Evolutionary conservation across 2,888 invertebrate species (phyloP).

Genomic region (Zeuzera pyrina): DNA sequence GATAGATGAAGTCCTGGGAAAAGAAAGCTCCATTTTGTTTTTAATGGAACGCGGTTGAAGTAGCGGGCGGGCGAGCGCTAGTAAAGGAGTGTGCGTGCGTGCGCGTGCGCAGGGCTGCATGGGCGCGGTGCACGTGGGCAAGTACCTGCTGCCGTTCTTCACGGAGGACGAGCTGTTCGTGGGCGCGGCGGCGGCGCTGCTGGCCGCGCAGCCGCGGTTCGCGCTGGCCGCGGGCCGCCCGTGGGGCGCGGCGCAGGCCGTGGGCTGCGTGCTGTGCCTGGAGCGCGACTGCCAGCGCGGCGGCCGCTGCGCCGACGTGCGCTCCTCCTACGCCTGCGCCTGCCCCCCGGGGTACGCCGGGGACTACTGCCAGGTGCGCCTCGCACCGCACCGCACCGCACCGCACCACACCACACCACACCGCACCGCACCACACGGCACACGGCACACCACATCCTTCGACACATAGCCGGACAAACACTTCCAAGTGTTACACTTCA

Average conservation of each 20-base stretch:
- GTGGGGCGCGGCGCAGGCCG: constrained; percentile 52
- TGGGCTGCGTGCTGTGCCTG: constrained; percentile 88
- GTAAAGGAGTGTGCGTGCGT: background rate
- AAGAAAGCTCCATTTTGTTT: too few relatives aligned
- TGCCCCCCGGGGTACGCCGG: constrained; percentile 86
- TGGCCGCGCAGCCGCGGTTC: constrained; percentile 14
- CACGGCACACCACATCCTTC: too few relatives aligned
- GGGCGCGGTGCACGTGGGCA: constrained; percentile 88
- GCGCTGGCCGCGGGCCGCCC: constrained; percentile 40
- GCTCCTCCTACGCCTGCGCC: constrained; percentile 80
- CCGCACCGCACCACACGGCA: background rate
- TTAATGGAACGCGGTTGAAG: too few relatives aligned
- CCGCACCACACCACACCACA: constrained; percentile 23
- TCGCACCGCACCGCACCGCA: constrained; percentile 75
- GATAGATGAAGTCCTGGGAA: too few relatives aligned
- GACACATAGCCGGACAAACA: background rate
- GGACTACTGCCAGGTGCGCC: constrained; percentile 77
- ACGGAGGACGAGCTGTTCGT: constrained; percentile 81
- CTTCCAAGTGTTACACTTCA: background rate
- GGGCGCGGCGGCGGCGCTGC: constrained; percentile 47
- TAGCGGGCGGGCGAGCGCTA: background rate
- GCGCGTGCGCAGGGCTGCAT: constrained; percentile 82
- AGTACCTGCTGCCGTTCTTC: constrained; percentile 88
- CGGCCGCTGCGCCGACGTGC: constrained; percentile 59
- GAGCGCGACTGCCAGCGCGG: constrained; percentile 82